phyloP scores from a whole-genome alignment of 23 tunicate genomes.

The Trididemnum clinides region DNA sequence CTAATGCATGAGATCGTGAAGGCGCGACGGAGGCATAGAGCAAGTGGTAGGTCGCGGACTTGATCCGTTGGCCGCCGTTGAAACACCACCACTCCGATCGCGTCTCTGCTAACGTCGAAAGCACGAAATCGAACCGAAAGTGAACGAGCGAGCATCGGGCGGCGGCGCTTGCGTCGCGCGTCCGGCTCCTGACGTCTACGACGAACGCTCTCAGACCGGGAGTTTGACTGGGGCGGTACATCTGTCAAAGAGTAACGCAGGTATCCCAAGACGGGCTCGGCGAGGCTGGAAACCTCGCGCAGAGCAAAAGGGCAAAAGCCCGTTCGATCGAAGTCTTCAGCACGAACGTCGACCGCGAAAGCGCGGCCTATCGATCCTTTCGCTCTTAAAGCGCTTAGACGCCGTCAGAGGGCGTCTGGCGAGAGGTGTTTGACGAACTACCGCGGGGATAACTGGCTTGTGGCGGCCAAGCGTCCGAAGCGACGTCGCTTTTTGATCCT shows the following conservation, averaged over 20 bases:
- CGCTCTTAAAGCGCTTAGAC: too few species aligned
- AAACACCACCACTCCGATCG: slow-evolving; percentile 20
- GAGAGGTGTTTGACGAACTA: slow-evolving; percentile 46
- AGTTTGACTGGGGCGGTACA: slow-evolving; percentile 1
- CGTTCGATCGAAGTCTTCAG: not conserved
- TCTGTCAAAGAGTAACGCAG: slow-evolving; percentile 10
- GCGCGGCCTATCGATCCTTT: slow-evolving; percentile 51
- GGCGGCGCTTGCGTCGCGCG: too few species aligned
- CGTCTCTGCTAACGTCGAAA: not conserved
- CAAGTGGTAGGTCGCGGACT: not conserved
- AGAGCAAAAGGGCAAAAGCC: slow-evolving; percentile 12
- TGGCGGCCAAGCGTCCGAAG: slow-evolving; percentile 49
- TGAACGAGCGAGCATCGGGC: too few species aligned
- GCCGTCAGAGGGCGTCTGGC: slow-evolving; percentile 42
- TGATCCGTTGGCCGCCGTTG: not conserved
- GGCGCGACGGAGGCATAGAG: not conserved
- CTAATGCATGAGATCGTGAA: not conserved
- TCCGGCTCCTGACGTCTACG: too few species aligned
- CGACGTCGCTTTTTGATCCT: slow-evolving; percentile 56
- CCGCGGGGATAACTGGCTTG: slow-evolving; percentile 55
- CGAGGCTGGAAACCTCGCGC: slow-evolving; percentile 19
- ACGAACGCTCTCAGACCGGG: not conserved
- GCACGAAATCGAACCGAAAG: not conserved
- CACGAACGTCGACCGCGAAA: not conserved
- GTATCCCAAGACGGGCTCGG: slow-evolving; percentile 8